Evolutionary conservation across 2,113 vertebrate genomes (phyloP).

Genomic region (Isichthys henryi): DNA sequence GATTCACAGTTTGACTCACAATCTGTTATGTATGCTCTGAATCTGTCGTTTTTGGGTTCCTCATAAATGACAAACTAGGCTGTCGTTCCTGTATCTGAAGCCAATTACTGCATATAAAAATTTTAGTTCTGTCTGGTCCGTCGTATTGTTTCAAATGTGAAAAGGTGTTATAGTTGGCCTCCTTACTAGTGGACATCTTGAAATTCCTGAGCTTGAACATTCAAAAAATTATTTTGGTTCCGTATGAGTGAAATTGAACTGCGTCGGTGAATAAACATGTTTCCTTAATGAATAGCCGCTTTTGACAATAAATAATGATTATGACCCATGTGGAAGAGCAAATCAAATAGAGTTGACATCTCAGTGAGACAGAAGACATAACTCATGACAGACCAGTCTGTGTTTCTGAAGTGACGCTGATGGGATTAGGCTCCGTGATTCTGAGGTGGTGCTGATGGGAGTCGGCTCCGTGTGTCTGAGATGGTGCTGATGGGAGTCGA

Average conservation of each 20-base stretch:
- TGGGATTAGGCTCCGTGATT: not conserved
- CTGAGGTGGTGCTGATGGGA: no score
- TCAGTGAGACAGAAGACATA: not conserved
- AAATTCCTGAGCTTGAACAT: constrained; percentile 47
- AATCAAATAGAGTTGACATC: not conserved
- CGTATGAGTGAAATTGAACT: constrained; percentile 26
- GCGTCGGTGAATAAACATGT: constrained; percentile 43
- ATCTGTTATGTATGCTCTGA: not conserved
- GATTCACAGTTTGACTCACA: constrained; percentile 16
- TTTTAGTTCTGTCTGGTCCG: constrained; percentile 33
- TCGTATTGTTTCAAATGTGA: constrained; percentile 31
- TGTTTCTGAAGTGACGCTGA: not conserved
- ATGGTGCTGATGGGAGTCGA: no score
- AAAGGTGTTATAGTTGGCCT: constrained; percentile 46
- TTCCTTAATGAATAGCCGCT: constrained; percentile 32
- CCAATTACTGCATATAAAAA: constrained; percentile 24
- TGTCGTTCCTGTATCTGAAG: constrained; percentile 34
- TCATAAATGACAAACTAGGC: not conserved
- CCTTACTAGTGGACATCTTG: constrained; percentile 42
- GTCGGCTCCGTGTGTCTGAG: no score
- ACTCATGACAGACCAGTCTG: not conserved
- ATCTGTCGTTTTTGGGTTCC: constrained; percentile 13
- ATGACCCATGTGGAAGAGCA: constrained; percentile 9
- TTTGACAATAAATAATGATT: constrained; percentile 47
- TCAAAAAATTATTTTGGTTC: constrained; percentile 44